A percentile compares a stretch with the other conserved stretches of the same genome.
Conservation (phyloP, 2,113 vertebrate species). For the cattle (Bos taurus) region ARS-UCD2.0 NC_037355.1:2833001-2833500, state of each 20-base stretch:
- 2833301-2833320: neutral
- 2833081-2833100: neutral
- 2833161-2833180: neutral
- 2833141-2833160: neutral
- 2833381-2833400: neutral
- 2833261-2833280: too few relatives aligned
- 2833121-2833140: neutral
- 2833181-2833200: too few relatives aligned
- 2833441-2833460: neutral
- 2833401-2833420: neutral
- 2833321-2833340: neutral
- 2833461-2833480: neutral
- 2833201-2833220: too few relatives aligned
- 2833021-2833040: too few relatives aligned
- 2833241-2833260: too few relatives aligned
- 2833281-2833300: too few relatives aligned
- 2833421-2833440: neutral
- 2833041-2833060: neutral
- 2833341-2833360: neutral
- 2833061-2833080: neutral
- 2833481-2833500: neutral
- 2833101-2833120: neutral
- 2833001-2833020: too few relatives aligned
- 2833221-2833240: too few relatives aligned
- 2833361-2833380: neutral